phyloP scores from a whole-genome alignment of 2,113 vertebrate species.

The Cynoglossus semilaevis region DNA sequence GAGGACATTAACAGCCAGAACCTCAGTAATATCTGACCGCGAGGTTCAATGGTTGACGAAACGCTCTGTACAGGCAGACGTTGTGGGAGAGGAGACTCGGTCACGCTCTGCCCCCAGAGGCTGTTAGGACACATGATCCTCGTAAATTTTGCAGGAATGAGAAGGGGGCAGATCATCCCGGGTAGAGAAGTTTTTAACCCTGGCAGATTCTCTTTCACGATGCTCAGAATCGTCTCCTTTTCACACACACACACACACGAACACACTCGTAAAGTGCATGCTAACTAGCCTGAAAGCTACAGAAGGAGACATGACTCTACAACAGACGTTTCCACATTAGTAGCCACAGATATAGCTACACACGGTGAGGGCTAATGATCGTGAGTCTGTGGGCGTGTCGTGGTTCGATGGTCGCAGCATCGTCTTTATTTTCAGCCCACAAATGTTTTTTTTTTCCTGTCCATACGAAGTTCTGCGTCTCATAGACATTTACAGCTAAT shows the following conservation, averaged over 20 bases:
- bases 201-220: constrained; percentile 57
- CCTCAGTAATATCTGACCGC: not conserved
- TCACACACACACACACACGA: constrained; percentile 1
- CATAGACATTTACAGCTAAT: constrained; percentile 18
- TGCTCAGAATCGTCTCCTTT: constrained; percentile 13
- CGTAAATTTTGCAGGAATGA: constrained; percentile 64
- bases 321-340: constrained; percentile 67
- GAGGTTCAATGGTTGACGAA: not conserved
- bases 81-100: constrained; percentile 13
- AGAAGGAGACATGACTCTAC: constrained; percentile 2
- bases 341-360: constrained; percentile 8
- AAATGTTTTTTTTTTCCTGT: constrained; percentile 21
- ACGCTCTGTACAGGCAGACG: constrained; percentile 12
- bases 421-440: constrained; percentile 30
- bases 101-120: constrained; percentile 34
- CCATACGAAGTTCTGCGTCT: constrained; percentile 33
- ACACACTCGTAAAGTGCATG: not conserved
- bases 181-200: constrained; percentile 33
- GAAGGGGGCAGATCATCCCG: constrained; percentile 50
- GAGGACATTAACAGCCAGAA: no score
- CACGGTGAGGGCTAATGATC: constrained; percentile 42
- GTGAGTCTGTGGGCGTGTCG: constrained; percentile 24
- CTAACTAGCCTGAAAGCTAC: not conserved
- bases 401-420: not conserved
- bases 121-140: constrained; percentile 42